Conservation (phyloP, 1,140 invertebrate genomes). For the Bombus cullumanus region DNA sequence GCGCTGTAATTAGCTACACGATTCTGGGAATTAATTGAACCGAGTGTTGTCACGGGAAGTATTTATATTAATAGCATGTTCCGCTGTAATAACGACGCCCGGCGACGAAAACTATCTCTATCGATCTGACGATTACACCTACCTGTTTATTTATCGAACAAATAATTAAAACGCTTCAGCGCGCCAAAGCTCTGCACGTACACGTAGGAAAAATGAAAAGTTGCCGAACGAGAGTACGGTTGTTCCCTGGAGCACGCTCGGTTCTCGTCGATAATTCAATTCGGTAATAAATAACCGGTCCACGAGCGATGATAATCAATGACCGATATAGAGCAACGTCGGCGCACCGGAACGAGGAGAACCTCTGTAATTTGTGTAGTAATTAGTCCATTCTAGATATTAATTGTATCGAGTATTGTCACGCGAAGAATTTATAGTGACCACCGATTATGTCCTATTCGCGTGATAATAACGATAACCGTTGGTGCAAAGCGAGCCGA, state of each 20-base stretch:
- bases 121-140: constrained; percentile 12
- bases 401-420: constrained; percentile 60
- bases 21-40: constrained; percentile 51
- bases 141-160: constrained; percentile 1
- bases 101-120: constrained; percentile 17
- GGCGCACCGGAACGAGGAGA: constrained; percentile 39
- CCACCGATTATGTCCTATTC: constrained; percentile 29
- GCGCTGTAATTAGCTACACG: constrained; percentile 53
- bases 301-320: constrained; percentile 52
- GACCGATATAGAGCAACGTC: constrained; percentile 29
- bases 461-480: constrained; percentile 55
- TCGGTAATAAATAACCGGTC: constrained; percentile 38
- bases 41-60: constrained; percentile 41
- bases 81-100: constrained; percentile 2
- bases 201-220: neutral
- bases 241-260: neutral
- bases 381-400: constrained; percentile 65
- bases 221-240: neutral
- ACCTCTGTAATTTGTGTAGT: constrained; percentile 58
- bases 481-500: constrained; percentile 37
- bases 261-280: constrained; percentile 29
- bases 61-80: constrained; percentile 48
- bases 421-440: constrained; percentile 59
- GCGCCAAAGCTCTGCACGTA: neutral
- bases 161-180: constrained; percentile 35